Conservation (phyloP, 2,797 vertebrate genomes). For the Taenioides sp. region DNA sequence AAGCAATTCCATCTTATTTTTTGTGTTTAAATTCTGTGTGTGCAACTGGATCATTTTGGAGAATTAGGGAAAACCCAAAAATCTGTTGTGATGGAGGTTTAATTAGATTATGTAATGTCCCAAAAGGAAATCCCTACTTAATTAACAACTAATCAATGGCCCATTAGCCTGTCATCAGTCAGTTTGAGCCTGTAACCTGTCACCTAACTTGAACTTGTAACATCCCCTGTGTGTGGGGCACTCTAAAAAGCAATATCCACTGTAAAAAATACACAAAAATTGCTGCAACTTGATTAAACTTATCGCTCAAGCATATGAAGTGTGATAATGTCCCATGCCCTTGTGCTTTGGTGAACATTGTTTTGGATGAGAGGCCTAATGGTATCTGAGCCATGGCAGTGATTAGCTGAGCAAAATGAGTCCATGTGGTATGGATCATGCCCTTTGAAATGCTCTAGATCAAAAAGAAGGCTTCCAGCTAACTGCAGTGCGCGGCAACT, state of each 20-base stretch:
- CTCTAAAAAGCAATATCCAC: not conserved
- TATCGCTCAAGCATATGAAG: constrained; percentile 47
- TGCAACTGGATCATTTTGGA: not conserved
- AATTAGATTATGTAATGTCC: constrained; percentile 22
- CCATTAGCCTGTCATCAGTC: constrained; percentile 21
- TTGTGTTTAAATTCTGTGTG: not conserved
- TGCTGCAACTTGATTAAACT: constrained; percentile 17
- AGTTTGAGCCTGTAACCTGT: constrained; percentile 26
- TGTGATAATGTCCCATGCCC: constrained; percentile 41
- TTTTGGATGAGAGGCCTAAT: constrained; percentile 53
- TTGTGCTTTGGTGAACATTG: constrained; percentile 54
- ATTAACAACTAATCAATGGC: constrained; percentile 37
- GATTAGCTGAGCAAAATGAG: constrained; percentile 60
- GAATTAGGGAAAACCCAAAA: too few relatives aligned
- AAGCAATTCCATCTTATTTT: too few relatives aligned
- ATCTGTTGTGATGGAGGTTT: constrained; percentile 9
- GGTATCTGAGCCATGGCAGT: constrained; percentile 39
- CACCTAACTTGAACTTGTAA: constrained; percentile 29
- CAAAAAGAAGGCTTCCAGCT: constrained; percentile 61
- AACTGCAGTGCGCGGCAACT: constrained; percentile 47
- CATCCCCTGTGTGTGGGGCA: not conserved
- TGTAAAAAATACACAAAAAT: constrained; percentile 21
- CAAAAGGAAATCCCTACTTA: constrained; percentile 24
- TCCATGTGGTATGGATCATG: constrained; percentile 49
- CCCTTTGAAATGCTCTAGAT: constrained; percentile 48